Conservation (phyloP, 1,140 invertebrate species). For the Maconellicoccus hirsutus region DNA sequence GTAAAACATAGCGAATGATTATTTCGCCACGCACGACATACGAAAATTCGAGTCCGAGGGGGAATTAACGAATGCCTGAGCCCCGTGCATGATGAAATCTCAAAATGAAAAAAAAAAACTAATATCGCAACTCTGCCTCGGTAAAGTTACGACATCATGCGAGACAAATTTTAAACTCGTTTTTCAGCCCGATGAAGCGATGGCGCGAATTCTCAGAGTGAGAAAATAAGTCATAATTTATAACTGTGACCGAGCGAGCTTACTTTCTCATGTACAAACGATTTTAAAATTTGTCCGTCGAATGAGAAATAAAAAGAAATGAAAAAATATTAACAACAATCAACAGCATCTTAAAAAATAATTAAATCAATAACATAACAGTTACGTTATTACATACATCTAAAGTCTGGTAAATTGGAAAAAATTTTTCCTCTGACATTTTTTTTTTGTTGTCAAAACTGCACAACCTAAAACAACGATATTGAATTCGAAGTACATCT, state of each 20-base stretch:
- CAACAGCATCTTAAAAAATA: conserved; percentile 14
- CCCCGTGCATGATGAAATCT: conserved; percentile 18
- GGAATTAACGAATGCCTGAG: conserved; percentile 14
- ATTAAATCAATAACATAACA: conserved; percentile 20
- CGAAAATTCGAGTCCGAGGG: conserved; percentile 10
- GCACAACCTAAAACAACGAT: conserved; percentile 18
- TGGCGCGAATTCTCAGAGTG: neutral
- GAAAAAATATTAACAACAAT: conserved; percentile 19
- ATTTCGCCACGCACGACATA: conserved; percentile 20
- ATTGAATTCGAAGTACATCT: neutral
- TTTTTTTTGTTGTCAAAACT: conserved; percentile 7
- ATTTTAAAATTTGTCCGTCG: neutral
- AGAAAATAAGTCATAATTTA: too few species aligned
- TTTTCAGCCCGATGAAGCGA: neutral
- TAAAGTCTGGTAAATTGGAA: neutral
- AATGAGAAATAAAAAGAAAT: conserved; percentile 4
- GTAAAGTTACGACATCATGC: conserved; percentile 12
- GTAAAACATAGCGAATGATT: conserved; percentile 14
- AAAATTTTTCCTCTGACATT: conserved; percentile 10
- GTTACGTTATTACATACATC: conserved; percentile 13
- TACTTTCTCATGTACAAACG: neutral
- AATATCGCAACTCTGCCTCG: conserved; percentile 16
- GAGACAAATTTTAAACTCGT: conserved; percentile 11
- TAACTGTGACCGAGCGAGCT: too few species aligned
- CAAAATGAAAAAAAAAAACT: neutral